These are phyloP conservation scores for Marmota monax DNA, from an alignment of 2,113 vertebrate species.

Conservation along the genomic window DNA sequence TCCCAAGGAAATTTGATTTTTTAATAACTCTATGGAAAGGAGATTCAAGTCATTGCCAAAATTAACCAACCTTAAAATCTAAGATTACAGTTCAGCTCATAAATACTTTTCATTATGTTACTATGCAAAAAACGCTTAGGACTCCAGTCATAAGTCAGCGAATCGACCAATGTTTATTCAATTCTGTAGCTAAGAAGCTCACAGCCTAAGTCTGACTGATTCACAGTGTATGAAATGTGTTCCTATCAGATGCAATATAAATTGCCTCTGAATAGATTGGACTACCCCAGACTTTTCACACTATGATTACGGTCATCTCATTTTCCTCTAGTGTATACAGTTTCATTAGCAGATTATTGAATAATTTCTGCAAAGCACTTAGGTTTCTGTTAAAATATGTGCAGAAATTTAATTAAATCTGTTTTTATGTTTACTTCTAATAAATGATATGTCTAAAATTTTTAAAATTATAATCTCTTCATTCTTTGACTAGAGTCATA, in stretches of 20 bases:
- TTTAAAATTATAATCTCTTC: not conserved
- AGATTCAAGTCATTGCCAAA: not conserved
- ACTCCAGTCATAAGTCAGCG: not conserved
- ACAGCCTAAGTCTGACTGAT: not conserved
- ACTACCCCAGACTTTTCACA: not conserved
- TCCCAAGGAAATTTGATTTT: not conserved
- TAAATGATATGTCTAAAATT: not conserved
- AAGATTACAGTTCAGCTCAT: not conserved
- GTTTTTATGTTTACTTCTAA: not conserved
- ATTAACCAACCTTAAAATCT: not conserved
- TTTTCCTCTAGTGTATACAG: not conserved
- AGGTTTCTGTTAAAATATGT: not conserved
- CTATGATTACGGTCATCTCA: not conserved
- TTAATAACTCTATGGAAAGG: not conserved
- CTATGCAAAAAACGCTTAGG: not conserved
- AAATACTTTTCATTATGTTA: not conserved
- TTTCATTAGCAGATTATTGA: not conserved
- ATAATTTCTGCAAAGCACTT: not conserved
- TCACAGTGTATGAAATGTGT: not conserved
- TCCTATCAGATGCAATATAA: no score
- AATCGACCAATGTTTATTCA: not conserved
- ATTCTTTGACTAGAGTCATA: not conserved
- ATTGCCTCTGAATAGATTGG: not conserved
- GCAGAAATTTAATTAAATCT: not conserved
- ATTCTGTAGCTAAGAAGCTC: accelerated